Evolutionary conservation across 2,113 vertebrate genomes (phyloP).

Genomic region (Pygoscelis adeliae): DNA sequence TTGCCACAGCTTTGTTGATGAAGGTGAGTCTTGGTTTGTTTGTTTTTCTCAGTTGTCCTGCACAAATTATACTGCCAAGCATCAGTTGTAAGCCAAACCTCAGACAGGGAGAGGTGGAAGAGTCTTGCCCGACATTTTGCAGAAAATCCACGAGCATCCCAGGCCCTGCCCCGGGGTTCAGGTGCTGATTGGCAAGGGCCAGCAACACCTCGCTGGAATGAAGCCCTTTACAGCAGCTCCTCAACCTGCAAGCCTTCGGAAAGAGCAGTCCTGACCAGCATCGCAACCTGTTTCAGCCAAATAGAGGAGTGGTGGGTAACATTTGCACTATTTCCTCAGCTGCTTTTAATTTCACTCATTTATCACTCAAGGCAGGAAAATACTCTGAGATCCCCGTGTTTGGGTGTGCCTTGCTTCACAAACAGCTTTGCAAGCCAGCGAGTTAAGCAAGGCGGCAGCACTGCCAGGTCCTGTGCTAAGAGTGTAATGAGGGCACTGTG

Average conservation of each 20-base stretch:
- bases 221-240: not conserved
- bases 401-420: not conserved
- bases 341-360: not conserved
- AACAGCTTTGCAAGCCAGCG: not conserved
- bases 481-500: not conserved
- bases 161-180: not conserved
- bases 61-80: not conserved
- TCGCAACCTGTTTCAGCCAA: not conserved
- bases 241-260: fast-evolving
- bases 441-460: fast-evolving
- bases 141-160: not conserved
- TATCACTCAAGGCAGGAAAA: not conserved
- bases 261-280: not conserved
- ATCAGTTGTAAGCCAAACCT: not conserved
- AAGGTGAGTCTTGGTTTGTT: not conserved
- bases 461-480: not conserved
- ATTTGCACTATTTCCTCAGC: not conserved
- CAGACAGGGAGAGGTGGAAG: not conserved
- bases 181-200: not conserved
- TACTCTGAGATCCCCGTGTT: not conserved
- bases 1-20: not conserved
- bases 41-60: not conserved
- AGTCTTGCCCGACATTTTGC: not conserved
- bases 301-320: fast-evolving
- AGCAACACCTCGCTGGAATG: not conserved